Conservation (phyloP, 2,888 invertebrate genomes). For the Platypus cylindrus region DNA sequence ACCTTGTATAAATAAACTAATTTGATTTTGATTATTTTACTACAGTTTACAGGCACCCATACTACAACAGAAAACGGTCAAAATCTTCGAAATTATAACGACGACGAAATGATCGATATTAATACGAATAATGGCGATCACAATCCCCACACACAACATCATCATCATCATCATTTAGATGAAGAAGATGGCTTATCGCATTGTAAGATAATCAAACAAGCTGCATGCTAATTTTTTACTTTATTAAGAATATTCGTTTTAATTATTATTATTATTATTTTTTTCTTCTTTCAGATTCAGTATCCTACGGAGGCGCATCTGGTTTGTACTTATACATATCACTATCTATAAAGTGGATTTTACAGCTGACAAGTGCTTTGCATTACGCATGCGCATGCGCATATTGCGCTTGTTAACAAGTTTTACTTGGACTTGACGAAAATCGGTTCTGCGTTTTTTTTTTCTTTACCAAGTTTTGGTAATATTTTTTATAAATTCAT, state of each 20-base stretch:
- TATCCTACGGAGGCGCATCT: conserved; percentile 12
- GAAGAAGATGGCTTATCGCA: conserved; percentile 31
- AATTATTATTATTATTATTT: not conserved
- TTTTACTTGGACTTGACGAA: too few species aligned
- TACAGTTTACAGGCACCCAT: conserved; percentile 11
- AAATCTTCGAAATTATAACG: conserved; percentile 20
- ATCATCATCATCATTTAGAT: conserved; percentile 19
- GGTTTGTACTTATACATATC: not conserved
- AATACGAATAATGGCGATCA: conserved; percentile 37
- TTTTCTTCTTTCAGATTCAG: conserved; percentile 10
- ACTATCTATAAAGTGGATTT: not conserved
- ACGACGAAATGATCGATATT: conserved; percentile 57
- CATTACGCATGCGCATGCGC: too few species aligned
- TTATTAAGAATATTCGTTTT: not conserved
- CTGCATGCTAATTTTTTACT: not conserved
- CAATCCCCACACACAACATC: conserved; percentile 5
- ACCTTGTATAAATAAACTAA: not conserved
- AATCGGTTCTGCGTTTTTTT: too few species aligned
- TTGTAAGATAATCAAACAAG: conserved; percentile 26
- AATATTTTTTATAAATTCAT: too few species aligned
- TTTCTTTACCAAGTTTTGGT: too few species aligned
- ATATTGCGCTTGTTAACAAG: too few species aligned
- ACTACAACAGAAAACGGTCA: conserved; percentile 7
- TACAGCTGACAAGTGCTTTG: too few species aligned
- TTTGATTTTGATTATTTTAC: conserved; percentile 1